Conservation (phyloP, 2,797 vertebrate genomes). For the Myotis myotis region DNA sequence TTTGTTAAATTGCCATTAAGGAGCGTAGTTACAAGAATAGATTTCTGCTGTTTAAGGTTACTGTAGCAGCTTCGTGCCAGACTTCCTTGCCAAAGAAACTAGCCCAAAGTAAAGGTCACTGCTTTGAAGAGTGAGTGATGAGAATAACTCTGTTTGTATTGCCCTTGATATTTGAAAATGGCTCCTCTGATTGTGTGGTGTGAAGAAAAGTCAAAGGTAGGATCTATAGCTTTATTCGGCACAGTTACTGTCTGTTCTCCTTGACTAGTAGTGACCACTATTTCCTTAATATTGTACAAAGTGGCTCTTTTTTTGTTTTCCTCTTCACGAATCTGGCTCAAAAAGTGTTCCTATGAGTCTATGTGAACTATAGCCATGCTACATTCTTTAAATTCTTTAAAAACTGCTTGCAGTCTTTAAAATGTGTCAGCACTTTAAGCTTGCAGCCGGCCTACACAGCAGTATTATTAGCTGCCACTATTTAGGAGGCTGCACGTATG, state of each 20-base stretch:
- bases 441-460: not conserved
- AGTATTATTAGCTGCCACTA: not conserved
- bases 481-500: not conserved
- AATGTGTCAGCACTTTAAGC: not conserved
- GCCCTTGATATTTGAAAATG: constrained; percentile 71
- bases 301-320: not conserved
- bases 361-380: not conserved
- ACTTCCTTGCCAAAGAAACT: constrained; percentile 58
- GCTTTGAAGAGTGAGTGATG: constrained; percentile 62
- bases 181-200: not conserved
- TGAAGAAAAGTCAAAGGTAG: constrained; percentile 50
- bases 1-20: constrained; percentile 28
- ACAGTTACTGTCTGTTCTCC: constrained; percentile 45
- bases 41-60: constrained; percentile 39
- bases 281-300: constrained; percentile 22
- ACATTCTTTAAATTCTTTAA: constrained; percentile 34
- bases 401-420: not conserved
- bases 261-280: not conserved
- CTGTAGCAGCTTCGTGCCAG: constrained; percentile 37
- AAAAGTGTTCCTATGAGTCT: not conserved
- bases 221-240: not conserved
- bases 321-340: not conserved
- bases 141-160: constrained; percentile 61
- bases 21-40: not conserved
- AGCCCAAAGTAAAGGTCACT: constrained; percentile 66